These are phyloP conservation scores for Atrichornis clamosus DNA, from an alignment of 2,113 vertebrate species.

Conservation along the genomic window DNA sequence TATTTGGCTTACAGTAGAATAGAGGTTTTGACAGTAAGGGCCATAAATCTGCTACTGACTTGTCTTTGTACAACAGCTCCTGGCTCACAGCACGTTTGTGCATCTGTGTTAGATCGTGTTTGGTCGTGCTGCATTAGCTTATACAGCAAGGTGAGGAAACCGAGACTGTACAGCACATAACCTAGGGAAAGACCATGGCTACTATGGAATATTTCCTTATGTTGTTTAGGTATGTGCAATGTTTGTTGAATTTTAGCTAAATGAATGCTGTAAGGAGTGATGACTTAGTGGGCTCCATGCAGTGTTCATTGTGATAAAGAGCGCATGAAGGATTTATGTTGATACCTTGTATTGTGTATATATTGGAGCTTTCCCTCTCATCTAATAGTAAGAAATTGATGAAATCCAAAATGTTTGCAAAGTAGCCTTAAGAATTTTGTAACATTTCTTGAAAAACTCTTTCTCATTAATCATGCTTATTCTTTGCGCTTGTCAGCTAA, in stretches of 20 bases:
- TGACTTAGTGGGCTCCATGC: not conserved
- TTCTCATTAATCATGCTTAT: fast-evolving
- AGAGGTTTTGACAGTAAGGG: not conserved
- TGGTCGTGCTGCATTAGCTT: not conserved
- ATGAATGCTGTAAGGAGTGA: not conserved
- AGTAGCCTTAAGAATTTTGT: not conserved
- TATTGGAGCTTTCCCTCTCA: not conserved
- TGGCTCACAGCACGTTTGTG: not conserved
- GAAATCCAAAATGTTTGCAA: not conserved
- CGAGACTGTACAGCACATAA: not conserved
- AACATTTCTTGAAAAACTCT: not conserved
- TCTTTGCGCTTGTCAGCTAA: not conserved
- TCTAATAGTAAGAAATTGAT: not conserved
- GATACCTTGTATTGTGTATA: not conserved
- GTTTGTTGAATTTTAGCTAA: not conserved
- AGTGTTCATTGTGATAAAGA: not conserved
- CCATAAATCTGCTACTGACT: not conserved
- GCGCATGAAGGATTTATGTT: not conserved
- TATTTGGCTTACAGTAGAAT: not conserved
- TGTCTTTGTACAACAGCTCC: not conserved
- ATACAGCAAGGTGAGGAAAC: not conserved
- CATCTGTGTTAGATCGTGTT: fast-evolving
- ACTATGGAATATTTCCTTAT: not conserved
- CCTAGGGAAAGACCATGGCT: not conserved
- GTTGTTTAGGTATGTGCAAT: not conserved